Conservation (phyloP, 2,888 invertebrate genomes). For the Clepsis dumicolana region DNA sequence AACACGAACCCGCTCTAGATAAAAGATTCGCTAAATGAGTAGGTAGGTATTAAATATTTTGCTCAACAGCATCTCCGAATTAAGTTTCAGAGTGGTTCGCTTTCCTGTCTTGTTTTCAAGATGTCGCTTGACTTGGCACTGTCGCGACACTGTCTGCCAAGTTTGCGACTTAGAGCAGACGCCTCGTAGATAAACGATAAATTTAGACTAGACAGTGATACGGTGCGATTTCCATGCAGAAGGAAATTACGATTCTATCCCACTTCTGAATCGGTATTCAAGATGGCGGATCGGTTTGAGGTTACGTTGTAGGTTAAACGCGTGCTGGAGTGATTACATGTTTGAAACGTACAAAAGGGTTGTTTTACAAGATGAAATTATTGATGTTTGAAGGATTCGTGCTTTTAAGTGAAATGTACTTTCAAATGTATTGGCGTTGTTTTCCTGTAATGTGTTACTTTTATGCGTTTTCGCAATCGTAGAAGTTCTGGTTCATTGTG, state of each 20-base stretch:
- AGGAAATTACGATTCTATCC: neutral
- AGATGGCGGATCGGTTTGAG: slow-evolving; percentile 7
- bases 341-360: neutral
- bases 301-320: neutral
- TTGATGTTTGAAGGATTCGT: neutral
- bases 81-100: neutral
- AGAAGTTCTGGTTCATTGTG: neutral
- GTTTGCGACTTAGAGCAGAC: slow-evolving; percentile 5
- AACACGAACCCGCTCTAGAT: neutral
- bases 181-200: slow-evolving; percentile 17
- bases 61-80: neutral
- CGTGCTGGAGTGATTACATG: neutral
- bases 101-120: slow-evolving; percentile 12
- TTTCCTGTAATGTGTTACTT: neutral
- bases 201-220: slow-evolving; percentile 7
- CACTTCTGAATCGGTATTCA: slow-evolving; percentile 8
- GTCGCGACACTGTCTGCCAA: slow-evolving; percentile 23
- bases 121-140: neutral
- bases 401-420: neutral
- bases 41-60: neutral
- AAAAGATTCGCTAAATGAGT: neutral
- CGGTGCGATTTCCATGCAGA: neutral
- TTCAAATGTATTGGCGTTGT: neutral
- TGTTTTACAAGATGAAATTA: neutral
- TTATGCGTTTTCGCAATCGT: neutral